Evolutionary conservation across 2,888 invertebrate species (phyloP).

Genomic region (Cosmorhoe ocellata): DNA sequence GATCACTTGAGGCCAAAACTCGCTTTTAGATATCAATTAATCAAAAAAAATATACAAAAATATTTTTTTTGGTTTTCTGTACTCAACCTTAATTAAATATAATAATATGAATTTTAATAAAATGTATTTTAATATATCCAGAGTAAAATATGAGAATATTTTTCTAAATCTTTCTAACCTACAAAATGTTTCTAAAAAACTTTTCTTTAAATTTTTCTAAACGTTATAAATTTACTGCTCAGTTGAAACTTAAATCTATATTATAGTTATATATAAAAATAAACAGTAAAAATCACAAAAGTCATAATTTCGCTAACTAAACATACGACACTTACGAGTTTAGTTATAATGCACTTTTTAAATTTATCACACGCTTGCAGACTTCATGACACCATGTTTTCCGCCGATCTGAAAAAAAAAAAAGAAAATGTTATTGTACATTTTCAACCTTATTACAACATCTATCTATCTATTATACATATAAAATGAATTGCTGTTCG

Average conservation of each 20-base stretch:
- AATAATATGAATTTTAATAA: too few relatives aligned
- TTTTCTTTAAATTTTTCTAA: too few relatives aligned
- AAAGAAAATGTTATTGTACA: too few relatives aligned
- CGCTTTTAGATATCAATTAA: slow-evolving; percentile 31
- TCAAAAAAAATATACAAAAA: slow-evolving; percentile 33
- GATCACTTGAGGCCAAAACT: slow-evolving; percentile 68
- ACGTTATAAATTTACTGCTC: not conserved
- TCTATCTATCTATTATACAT: too few relatives aligned
- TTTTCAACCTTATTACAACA: too few relatives aligned
- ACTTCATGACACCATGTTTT: slow-evolving; percentile 40
- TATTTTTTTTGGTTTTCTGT: not conserved
- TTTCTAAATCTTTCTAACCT: too few relatives aligned
- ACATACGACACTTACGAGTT: slow-evolving; percentile 42
- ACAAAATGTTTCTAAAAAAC: too few relatives aligned
- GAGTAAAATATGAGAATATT: too few relatives aligned
- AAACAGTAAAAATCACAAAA: slow-evolving; percentile 72
- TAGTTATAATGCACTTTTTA: slow-evolving; percentile 61
- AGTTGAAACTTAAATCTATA: slow-evolving; percentile 23
- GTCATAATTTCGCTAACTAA: slow-evolving; percentile 74
- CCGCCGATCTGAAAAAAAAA: slow-evolving; percentile 60
- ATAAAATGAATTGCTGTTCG: too few relatives aligned
- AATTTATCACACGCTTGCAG: slow-evolving; percentile 60
- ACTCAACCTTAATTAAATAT: too few relatives aligned
- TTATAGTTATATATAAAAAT: slow-evolving; percentile 47
- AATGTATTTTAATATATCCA: too few relatives aligned